Evolutionary conservation across 2,888 invertebrate species (phyloP).

Genomic region (Lasioglossum pauxillum): DNA sequence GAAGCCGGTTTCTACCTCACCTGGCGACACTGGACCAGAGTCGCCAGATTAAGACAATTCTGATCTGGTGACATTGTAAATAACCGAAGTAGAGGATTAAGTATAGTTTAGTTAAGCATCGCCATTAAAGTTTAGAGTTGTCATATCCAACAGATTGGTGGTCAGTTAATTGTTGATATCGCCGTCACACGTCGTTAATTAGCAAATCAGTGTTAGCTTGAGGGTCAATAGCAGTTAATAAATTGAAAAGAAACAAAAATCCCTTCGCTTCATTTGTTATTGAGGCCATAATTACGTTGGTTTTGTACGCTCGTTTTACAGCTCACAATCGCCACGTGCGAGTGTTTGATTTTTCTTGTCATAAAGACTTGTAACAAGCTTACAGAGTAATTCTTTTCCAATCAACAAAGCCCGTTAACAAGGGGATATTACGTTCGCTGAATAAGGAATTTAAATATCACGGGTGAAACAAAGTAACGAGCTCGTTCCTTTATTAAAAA

Average conservation of each 20-base stretch:
- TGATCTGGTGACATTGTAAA: no score
- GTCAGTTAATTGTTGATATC: neutral
- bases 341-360: neutral
- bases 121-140: no score
- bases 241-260: no score
- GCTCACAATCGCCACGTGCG: neutral
- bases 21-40: no score
- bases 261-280: no score
- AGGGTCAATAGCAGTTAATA: no score
- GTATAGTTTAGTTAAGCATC: no score
- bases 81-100: no score
- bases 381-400: neutral
- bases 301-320: neutral
- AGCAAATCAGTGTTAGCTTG: neutral
- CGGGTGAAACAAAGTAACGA: neutral
- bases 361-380: neutral
- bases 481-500: slow-evolving; percentile 59
- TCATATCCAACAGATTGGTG: no score
- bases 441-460: slow-evolving; percentile 22
- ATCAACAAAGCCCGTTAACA: neutral
- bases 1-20: no score
- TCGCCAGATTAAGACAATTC: no score
- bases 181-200: neutral
- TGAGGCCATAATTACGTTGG: neutral
- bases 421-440: neutral